These are phyloP conservation scores for Oedothorax gibbosus DNA, from an alignment of 1,140 invertebrate species.

Conservation along the genomic window DNA sequence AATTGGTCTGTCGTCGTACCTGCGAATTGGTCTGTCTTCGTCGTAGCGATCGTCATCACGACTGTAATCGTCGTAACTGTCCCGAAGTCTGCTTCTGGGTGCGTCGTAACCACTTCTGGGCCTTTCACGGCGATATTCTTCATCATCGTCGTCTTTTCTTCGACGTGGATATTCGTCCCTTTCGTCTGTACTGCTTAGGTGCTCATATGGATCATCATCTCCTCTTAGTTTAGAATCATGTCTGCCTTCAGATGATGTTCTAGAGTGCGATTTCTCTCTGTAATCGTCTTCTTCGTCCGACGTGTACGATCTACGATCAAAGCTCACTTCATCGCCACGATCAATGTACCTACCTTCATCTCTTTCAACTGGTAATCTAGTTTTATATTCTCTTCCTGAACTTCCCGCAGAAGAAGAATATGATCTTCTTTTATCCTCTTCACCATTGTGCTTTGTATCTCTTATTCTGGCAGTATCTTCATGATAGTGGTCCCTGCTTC, in stretches of 20 bases:
- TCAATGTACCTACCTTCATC: background rate
- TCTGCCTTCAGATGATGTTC: background rate
- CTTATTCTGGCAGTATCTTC: background rate
- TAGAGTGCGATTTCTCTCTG: background rate
- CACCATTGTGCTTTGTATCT: background rate
- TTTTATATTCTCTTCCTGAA: background rate
- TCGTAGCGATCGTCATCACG: background rate
- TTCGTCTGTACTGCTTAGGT: background rate
- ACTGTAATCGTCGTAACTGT: background rate
- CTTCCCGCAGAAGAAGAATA: background rate
- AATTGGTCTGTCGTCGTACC: background rate
- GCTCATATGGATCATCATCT: background rate
- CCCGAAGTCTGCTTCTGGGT: background rate
- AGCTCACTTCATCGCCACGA: slow-evolving; percentile 4
- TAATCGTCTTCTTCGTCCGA: slow-evolving; percentile 36
- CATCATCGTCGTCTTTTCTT: background rate
- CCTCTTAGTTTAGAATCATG: background rate
- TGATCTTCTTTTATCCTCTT: background rate
- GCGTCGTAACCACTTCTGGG: slow-evolving; percentile 13
- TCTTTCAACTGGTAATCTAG: slow-evolving; percentile 4
- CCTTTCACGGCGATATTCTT: slow-evolving; percentile 9
- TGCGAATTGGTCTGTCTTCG: background rate
- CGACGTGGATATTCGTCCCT: background rate
- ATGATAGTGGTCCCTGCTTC: background rate
- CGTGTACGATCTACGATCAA: slow-evolving; percentile 24